Evolutionary conservation across 2,797 vertebrate species (phyloP), one percentile per base, ranked within the genome.

Genomic region (Cynopterus sphinx): DNA sequence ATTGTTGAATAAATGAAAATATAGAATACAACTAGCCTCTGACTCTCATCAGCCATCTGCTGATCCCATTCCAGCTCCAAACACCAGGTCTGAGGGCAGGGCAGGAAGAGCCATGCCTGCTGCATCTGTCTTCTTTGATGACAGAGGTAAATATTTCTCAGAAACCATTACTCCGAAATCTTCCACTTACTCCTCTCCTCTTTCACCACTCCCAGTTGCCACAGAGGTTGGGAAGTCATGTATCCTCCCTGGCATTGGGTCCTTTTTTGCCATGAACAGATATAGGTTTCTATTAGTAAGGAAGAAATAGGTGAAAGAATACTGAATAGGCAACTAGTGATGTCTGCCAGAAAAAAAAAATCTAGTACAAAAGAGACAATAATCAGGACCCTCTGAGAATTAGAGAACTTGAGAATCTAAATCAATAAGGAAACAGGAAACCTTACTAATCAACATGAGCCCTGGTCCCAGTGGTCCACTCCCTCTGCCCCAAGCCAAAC

Each of bases 131-230:
- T 22, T 89, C 55, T 95, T 95, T 73, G 70, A 90, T 87, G 67
- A 87, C 5, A 22, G 46, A 43, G 36, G 70, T 59, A 87, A 84
- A 39, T 68, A 7, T 75, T 92, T 85, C 53, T 46, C 21, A 36
- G 90, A 94, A 97, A 78, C n/a, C 24, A 51, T 75, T 15, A 55
- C 43, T 43, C 43, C 36, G 22, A 81, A 46, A 86, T 83, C 43
- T 79, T 33, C 41, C n/a, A 2, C 67, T 84, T 87, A 49, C 19
- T 78, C 16, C 6, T 74, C 19, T 78, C 16, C 6, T 74, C 53
- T 75, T 36, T 78, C 65, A 87, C 7, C 8, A 39, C 8, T 16
- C 22, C 1, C 9, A 36, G 55, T n/a, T 55, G n/a, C 71, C 41
- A 33, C n/a, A 13, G 46, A 84, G 33, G 36, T 68, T 81, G 70